These are phyloP conservation scores for Cervus canadensis DNA, from an alignment of 2,113 vertebrate species.

Conservation along the genomic window DNA sequence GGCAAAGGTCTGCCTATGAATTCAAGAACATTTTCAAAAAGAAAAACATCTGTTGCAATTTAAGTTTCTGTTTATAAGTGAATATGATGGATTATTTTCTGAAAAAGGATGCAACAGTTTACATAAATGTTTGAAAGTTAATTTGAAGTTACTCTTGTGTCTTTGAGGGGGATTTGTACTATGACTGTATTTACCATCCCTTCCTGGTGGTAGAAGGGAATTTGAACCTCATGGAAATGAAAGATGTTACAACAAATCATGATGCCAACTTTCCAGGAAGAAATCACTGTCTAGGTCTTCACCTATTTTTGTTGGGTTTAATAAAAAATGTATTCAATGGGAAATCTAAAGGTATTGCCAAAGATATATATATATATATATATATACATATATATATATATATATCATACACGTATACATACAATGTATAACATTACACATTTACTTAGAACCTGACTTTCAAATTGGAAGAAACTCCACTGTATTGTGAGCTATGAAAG, in stretches of 20 bases:
- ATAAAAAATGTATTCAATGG: background rate
- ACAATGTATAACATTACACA: background rate
- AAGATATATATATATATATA: background rate
- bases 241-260: slow-evolving; percentile 48
- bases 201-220: slow-evolving; percentile 60
- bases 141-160: slow-evolving; percentile 71
- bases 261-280: slow-evolving; percentile 59
- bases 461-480: background rate
- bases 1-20: slow-evolving; percentile 83
- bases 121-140: slow-evolving; percentile 72
- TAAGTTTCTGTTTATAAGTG: slow-evolving; percentile 79
- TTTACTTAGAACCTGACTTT: background rate
- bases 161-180: slow-evolving; percentile 66
- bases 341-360: background rate
- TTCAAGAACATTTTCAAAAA: slow-evolving; percentile 80
- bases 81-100: slow-evolving; percentile 75
- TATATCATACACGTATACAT: background rate
- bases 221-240: slow-evolving; percentile 54
- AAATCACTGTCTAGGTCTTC: background rate
- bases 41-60: slow-evolving; percentile 84
- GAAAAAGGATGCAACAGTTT: slow-evolving; percentile 65
- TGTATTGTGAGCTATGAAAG: background rate
- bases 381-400: background rate
- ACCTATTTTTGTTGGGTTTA: background rate
- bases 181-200: background rate